Evolutionary conservation across 2,113 vertebrate species (phyloP), one percentile per base, ranked within the genome.

Genomic region (Hyaena hyaena): DNA sequence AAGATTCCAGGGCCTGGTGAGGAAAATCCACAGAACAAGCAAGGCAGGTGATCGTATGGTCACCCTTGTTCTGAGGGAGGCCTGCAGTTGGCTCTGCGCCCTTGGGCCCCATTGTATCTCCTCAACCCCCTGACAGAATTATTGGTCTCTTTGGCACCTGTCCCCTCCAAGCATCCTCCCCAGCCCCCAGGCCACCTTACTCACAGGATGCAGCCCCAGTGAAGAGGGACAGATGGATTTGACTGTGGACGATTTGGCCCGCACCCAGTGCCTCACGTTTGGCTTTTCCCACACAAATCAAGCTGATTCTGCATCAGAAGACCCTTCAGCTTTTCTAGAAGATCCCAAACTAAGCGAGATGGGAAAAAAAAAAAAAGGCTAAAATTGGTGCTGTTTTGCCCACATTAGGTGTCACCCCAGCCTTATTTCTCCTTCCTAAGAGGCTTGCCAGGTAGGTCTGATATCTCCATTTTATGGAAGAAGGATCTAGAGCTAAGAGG

Each of bases 81-180:
- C 35, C 68, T 58, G 55, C 26, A 5, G 10, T 66, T 97, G 97
- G 96, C 96, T 89, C 28, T 0, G 4, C 6, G 89, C 95, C 93
- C 33, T n/a, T 4, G 1, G 33, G 71, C n/a, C 45, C 73, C 80
- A 97, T 95, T 97, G 86, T 95, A 80, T 91, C 61, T 86, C 73
- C 73, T 95, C 74, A 39, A 35, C 28, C 24, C 43, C 31, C 53
- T 96, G 97, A 97, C 91, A 97, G 96, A 98, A 96, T 93, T 89
- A 96, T 95, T 79, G 50, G 45, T 48, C 58, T 93, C 85, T 93
- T 69, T 96, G 96, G 90, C 87, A 95, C n/a, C 53, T 28, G 6
- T 90, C 63, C 66, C 71, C 66, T 24, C 7, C 4, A 66, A 69
- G 92, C 97, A 95, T 98, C 95, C 93, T 95, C 87, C 94, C 73